Conservation (phyloP, 2,888 invertebrate species). For the Caenorhabditis sulstoni region DNA sequence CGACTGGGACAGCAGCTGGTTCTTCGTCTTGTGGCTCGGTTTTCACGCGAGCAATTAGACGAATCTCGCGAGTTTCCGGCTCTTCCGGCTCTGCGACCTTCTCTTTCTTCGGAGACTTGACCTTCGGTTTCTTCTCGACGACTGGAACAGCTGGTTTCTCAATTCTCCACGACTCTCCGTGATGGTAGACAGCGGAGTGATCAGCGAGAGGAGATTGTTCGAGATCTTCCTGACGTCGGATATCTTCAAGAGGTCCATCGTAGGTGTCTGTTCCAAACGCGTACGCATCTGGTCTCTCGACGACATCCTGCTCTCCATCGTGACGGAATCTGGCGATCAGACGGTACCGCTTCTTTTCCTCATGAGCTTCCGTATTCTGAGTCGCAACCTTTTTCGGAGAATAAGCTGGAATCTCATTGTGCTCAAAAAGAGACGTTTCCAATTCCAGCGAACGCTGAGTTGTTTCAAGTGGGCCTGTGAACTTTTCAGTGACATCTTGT, state of each 20-base stretch:
- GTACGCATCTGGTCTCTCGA: conserved; percentile 43
- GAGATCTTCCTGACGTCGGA: conserved; percentile 34
- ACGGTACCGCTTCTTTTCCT: conserved; percentile 27
- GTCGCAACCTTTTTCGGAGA: conserved; percentile 9
- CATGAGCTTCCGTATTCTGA: neutral
- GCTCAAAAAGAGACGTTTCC: conserved; percentile 28
- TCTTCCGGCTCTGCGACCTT: conserved; percentile 10
- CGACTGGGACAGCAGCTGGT: neutral
- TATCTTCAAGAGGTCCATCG: conserved; percentile 49
- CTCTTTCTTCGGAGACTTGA: conserved; percentile 12
- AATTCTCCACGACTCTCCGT: conserved; percentile 30
- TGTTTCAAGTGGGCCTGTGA: conserved; percentile 38
- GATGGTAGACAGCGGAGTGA: conserved; percentile 53
- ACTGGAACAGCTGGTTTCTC: conserved; percentile 5
- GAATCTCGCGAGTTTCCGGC: conserved; percentile 33
- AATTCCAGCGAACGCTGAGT: conserved; percentile 28
- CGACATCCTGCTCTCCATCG: conserved; percentile 31
- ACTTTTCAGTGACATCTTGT: conserved; percentile 23
- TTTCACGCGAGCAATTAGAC: conserved; percentile 46
- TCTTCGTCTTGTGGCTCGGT: conserved; percentile 25
- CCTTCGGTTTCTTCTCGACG: conserved; percentile 15
- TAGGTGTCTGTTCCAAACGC: conserved; percentile 26
- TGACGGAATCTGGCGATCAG: conserved; percentile 36
- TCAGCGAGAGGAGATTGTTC: conserved; percentile 46
- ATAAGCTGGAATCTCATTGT: conserved; percentile 31